phyloP scores from a whole-genome alignment of 2,797 vertebrate genomes.

The Danio tinwini region DNA sequence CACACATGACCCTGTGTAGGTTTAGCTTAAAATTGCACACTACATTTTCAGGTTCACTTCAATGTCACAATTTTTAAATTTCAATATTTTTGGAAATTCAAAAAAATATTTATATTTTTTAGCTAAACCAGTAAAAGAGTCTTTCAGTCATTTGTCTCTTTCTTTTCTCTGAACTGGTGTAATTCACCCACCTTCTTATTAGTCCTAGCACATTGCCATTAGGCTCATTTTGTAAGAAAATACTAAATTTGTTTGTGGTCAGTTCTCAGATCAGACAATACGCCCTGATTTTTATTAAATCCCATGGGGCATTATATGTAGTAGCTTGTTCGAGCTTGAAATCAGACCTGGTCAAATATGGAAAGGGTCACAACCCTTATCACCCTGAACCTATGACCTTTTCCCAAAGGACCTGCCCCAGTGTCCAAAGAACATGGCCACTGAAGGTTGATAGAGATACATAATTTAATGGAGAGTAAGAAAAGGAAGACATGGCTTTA shows the following conservation, averaged over 20 bases:
- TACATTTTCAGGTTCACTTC: not conserved
- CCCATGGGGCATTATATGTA: slow-evolving; percentile 65
- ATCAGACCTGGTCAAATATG: slow-evolving; percentile 73
- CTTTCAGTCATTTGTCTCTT: not conserved
- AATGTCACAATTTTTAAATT: not conserved
- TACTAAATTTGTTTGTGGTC: slow-evolving; percentile 66
- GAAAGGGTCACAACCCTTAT: slow-evolving; percentile 67
- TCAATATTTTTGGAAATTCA: not conserved
- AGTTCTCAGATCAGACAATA: slow-evolving; percentile 70
- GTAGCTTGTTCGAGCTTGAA: slow-evolving; percentile 69
- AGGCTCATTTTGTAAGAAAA: slow-evolving; percentile 64
- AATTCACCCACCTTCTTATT: not conserved
- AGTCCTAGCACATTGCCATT: slow-evolving; percentile 19
- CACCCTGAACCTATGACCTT: slow-evolving; percentile 66
- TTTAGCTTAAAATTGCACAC: not conserved
- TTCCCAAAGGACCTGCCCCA: slow-evolving; percentile 67
- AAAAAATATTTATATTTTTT: no score
- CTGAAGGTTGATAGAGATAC: slow-evolving; percentile 1
- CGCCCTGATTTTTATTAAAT: slow-evolving; percentile 70
- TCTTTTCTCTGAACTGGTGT: not conserved
- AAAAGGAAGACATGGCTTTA: not conserved
- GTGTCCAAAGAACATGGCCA: slow-evolving; percentile 11
- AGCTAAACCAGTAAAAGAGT: not conserved
- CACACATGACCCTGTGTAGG: not conserved
- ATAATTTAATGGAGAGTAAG: not conserved